Percentiles rank a stretch among this genome's conserved stretches.
Conservation (phyloP, 2,888 invertebrate species). For the Halocaridina rubra region DNA sequence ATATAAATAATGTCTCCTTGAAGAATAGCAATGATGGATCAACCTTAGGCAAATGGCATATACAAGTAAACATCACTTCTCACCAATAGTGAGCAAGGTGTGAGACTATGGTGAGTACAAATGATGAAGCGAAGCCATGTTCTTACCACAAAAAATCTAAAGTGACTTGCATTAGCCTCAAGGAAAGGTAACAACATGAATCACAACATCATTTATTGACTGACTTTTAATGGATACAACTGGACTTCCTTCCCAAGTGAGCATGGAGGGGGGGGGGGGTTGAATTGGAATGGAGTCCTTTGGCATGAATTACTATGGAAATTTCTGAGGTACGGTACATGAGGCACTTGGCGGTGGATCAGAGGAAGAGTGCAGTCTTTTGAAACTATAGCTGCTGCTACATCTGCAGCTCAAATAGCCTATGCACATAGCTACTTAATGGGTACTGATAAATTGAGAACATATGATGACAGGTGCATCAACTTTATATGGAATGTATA, state of each 20-base stretch:
- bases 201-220: constrained; percentile 15
- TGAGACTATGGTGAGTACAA: constrained; percentile 27
- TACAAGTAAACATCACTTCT: constrained; percentile 5
- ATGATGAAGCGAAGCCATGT: constrained; percentile 14
- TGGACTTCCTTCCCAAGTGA: background rate
- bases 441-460: background rate
- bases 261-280: no score
- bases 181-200: background rate
- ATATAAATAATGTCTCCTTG: no score
- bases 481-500: constrained; percentile 44
- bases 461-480: constrained; percentile 22
- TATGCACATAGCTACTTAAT: background rate
- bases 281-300: constrained; percentile 41
- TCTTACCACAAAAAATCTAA: background rate
- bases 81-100: background rate
- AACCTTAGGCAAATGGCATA: no score
- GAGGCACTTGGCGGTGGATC: constrained; percentile 54
- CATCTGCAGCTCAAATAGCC: constrained; percentile 4
- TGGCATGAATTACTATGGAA: constrained; percentile 58
- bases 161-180: constrained; percentile 24
- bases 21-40: no score
- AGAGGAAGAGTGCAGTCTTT: constrained; percentile 30
- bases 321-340: constrained; percentile 44
- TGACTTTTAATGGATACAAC: constrained; percentile 32
- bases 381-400: constrained; percentile 25